Evolutionary conservation across 1,140 invertebrate genomes (phyloP).

Genomic region (Drosophila tsacasi): DNA sequence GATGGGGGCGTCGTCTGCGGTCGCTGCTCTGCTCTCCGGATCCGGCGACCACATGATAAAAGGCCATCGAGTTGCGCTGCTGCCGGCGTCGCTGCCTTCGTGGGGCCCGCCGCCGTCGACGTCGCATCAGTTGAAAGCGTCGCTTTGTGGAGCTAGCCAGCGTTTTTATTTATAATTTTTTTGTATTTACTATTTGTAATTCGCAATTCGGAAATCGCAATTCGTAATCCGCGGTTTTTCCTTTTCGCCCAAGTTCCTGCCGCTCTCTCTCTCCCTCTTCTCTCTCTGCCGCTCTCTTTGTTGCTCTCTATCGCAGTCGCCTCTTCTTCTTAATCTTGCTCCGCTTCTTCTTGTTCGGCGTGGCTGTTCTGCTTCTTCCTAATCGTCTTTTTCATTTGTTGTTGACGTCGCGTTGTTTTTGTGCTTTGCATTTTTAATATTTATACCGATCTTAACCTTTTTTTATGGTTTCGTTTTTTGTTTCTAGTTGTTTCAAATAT

Average conservation of each 20-base stretch:
- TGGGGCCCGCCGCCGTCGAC: slow-evolving; percentile 47
- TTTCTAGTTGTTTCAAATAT: slow-evolving; percentile 35
- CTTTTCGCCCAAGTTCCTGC: not conserved
- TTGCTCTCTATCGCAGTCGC: slow-evolving; percentile 2
- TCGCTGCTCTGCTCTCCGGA: slow-evolving; percentile 9
- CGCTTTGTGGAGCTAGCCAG: slow-evolving; percentile 70
- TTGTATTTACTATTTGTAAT: slow-evolving; percentile 52
- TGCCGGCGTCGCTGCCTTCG: slow-evolving; percentile 31
- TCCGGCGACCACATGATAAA: slow-evolving; percentile 15
- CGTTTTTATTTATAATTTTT: slow-evolving; percentile 48
- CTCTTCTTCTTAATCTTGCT: slow-evolving; percentile 12
- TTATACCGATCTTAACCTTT: slow-evolving; percentile 53
- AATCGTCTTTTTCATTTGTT: slow-evolving; percentile 37
- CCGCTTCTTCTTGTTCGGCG: slow-evolving; percentile 29
- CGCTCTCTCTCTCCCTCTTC: slow-evolving; percentile 6
- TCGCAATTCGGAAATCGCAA: slow-evolving; percentile 46
- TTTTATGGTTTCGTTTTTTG: slow-evolving; percentile 47
- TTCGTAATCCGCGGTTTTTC: slow-evolving; percentile 34
- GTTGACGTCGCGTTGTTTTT: slow-evolving; percentile 45
- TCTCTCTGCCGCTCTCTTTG: slow-evolving; percentile 8
- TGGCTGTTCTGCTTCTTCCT: slow-evolving; percentile 39
- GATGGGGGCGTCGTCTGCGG: slow-evolving; percentile 40
- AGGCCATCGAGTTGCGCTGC: slow-evolving; percentile 19
- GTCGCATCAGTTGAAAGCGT: slow-evolving; percentile 71
- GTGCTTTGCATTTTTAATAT: slow-evolving; percentile 23